Evolutionary conservation across 2,797 vertebrate genomes (phyloP).

Genomic region (Eulemur mongoz): DNA sequence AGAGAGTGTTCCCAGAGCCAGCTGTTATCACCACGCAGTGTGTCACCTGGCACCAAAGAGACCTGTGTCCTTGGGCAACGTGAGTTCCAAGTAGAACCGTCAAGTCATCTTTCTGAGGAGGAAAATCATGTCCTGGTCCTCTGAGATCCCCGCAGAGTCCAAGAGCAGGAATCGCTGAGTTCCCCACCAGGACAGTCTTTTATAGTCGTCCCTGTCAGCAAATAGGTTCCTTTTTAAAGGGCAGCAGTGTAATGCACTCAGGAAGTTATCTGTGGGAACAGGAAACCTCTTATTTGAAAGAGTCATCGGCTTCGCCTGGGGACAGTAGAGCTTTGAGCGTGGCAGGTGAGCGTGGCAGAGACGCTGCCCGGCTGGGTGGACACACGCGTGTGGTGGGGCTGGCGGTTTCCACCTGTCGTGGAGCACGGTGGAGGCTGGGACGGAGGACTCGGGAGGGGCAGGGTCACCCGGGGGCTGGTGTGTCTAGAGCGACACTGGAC

Average conservation of each 20-base stretch:
- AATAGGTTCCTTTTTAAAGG: background rate
- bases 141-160: fast-evolving
- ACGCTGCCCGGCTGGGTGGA: background rate
- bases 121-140: fast-evolving
- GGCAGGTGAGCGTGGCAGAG: fast-evolving
- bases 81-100: fast-evolving
- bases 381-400: fast-evolving
- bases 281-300: background rate
- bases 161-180: background rate
- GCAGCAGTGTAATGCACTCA: fast-evolving
- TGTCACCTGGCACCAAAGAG: fast-evolving
- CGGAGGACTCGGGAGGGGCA: background rate
- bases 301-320: background rate
- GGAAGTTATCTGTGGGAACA: background rate
- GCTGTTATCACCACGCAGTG: background rate
- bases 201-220: background rate
- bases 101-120: background rate
- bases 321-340: background rate
- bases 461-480: too few relatives aligned
- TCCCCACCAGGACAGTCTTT: too few relatives aligned
- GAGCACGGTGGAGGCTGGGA: background rate
- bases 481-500: background rate
- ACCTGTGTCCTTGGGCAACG: background rate
- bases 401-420: fast-evolving
- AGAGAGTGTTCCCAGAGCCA: background rate